phyloP scores from a whole-genome alignment of 2,113 vertebrate genomes.

The Hirundichthys speculiger region DNA sequence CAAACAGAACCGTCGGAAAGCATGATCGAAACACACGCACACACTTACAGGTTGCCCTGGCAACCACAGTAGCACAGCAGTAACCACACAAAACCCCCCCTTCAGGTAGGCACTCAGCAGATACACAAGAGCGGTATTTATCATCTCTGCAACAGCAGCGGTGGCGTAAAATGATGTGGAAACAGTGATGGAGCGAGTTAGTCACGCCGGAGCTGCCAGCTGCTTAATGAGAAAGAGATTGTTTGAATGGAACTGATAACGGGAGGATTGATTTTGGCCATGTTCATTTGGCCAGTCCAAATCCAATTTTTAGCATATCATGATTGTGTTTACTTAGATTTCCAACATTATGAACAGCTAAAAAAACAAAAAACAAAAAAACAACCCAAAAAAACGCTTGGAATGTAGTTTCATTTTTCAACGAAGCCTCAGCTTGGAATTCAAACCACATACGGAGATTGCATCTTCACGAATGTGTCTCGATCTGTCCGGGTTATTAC shows the following conservation, averaged over 20 bases:
- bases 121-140: slow-evolving; percentile 9
- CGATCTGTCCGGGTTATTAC: too few relatives aligned
- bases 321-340: too few relatives aligned
- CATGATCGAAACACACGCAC: slow-evolving; percentile 46
- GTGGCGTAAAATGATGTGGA: slow-evolving; percentile 12
- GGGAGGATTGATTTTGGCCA: slow-evolving; percentile 55
- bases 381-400: too few relatives aligned
- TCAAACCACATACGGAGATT: too few relatives aligned
- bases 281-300: not conserved
- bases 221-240: slow-evolving; percentile 41
- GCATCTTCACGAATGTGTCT: too few relatives aligned
- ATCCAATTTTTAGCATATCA: too few relatives aligned
- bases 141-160: not conserved
- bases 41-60: slow-evolving; percentile 24
- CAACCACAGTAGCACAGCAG: slow-evolving; percentile 13
- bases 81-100: slow-evolving; percentile 20
- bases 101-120: slow-evolving; percentile 35
- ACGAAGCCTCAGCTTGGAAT: too few relatives aligned
- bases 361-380: too few relatives aligned
- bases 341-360: too few relatives aligned
- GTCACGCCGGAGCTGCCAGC: slow-evolving; percentile 19
- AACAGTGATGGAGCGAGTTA: slow-evolving; percentile 47
- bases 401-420: too few relatives aligned
- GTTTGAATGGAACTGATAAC: slow-evolving; percentile 56
- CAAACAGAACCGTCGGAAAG: slow-evolving; percentile 25